Evolutionary conservation across 2,797 vertebrate genomes (phyloP).

Genomic region (Clarias laeviceps): DNA sequence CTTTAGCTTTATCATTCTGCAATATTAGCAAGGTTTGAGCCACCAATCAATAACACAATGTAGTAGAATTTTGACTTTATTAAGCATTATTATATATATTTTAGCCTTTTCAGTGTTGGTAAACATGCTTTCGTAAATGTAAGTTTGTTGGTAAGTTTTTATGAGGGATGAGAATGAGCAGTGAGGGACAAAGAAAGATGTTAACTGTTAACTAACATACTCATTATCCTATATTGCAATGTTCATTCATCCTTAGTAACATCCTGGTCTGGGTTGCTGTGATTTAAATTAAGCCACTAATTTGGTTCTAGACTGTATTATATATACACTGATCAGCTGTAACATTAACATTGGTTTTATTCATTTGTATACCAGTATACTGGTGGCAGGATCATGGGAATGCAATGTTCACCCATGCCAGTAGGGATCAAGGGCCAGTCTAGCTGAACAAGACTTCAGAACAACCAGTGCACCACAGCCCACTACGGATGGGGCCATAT

Average conservation of each 20-base stretch:
- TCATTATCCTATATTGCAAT: background rate
- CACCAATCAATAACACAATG: background rate
- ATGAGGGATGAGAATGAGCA: background rate
- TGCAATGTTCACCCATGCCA: no score
- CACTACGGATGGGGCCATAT: no score
- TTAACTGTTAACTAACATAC: background rate
- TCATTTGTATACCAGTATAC: no score
- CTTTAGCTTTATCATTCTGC: background rate
- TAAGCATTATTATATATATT: no score
- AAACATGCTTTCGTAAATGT: background rate
- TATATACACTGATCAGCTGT: no score
- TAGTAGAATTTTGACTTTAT: background rate
- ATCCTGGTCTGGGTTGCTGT: background rate
- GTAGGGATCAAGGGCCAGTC: no score
- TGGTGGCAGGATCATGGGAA: no score
- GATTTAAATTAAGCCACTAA: background rate
- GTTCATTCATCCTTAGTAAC: background rate
- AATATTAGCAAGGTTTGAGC: background rate
- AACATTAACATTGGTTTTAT: no score
- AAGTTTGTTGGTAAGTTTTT: background rate
- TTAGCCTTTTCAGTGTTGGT: background rate
- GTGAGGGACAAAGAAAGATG: background rate
- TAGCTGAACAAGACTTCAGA: no score
- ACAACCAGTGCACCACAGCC: no score
- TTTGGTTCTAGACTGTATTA: background rate